A percentile compares a stretch with the other conserved stretches of the same genome.
These are phyloP conservation scores for Galagoides demidoff DNA, from an alignment of 2,797 vertebrate species.

Conservation along the genomic window DNA sequence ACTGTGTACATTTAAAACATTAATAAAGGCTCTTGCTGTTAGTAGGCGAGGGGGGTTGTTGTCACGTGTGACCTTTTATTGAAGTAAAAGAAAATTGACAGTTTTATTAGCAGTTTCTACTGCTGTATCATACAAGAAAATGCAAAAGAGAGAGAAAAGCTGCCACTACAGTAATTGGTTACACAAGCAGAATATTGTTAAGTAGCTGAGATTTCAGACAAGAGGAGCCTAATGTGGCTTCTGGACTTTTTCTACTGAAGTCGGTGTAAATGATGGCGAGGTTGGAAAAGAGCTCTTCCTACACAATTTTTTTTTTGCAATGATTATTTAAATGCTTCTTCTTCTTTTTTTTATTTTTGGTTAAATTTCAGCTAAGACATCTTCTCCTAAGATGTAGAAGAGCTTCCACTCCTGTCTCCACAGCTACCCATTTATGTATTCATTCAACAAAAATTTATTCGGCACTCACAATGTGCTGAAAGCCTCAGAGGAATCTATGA, in stretches of 20 bases:
- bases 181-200: constrained; percentile 70
- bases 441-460: constrained; percentile 37
- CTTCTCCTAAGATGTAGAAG: neutral
- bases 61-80: constrained; percentile 89
- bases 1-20: constrained; percentile 98
- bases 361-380: neutral
- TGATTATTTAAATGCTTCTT: neutral
- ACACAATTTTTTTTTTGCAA: neutral
- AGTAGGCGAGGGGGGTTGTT: constrained; percentile 85
- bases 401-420: neutral
- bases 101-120: constrained; percentile 86
- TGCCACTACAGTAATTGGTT: constrained; percentile 84
- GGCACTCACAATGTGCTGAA: neutral
- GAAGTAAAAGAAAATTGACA: constrained; percentile 90
- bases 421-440: neutral
- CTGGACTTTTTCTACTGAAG: constrained; percentile 11
- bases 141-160: constrained; percentile 75
- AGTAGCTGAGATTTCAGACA: constrained; percentile 60
- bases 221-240: constrained; percentile 22
- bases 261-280: constrained; percentile 24
- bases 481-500: constrained; percentile 37
- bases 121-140: constrained; percentile 77
- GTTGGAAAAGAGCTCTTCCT: neutral
- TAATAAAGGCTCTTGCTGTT: constrained; percentile 92
- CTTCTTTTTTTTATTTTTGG: neutral